phyloP scores from a whole-genome alignment of 1,140 invertebrate species.

The Nylanderia fulva region DNA sequence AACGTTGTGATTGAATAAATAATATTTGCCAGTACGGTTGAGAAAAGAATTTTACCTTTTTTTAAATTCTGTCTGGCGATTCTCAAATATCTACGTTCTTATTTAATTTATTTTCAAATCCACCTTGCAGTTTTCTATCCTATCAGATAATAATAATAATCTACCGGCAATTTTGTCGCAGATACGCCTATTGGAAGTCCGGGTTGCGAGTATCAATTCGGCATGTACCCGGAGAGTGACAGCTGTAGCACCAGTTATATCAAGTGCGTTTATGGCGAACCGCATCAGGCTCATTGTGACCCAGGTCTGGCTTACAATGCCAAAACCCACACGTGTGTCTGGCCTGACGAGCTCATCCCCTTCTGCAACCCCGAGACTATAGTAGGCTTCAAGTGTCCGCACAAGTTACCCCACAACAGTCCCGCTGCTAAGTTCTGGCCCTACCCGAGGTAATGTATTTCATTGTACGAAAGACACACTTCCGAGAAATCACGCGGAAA shows the following conservation, averaged over 20 bases:
- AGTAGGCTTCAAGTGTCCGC: slow-evolving; percentile 94
- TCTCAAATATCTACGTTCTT: no score
- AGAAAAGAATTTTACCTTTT: no score
- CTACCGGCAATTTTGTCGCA: slow-evolving; percentile 77
- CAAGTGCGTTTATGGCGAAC: slow-evolving; percentile 94
- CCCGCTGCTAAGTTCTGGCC: slow-evolving; percentile 95
- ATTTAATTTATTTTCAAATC: background rate
- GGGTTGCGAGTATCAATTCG: slow-evolving; percentile 95
- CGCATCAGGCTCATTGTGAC: slow-evolving; percentile 92
- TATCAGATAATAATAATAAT: background rate
- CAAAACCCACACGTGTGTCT: slow-evolving; percentile 95
- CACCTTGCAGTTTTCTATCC: background rate
- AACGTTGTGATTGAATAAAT: no score
- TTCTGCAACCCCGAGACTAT: slow-evolving; percentile 95
- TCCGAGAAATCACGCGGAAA: slow-evolving; percentile 19
- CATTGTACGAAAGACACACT: background rate
- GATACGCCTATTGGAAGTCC: slow-evolving; percentile 92
- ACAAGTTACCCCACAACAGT: slow-evolving; percentile 92
- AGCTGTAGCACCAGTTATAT: slow-evolving; percentile 94
- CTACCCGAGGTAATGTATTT: slow-evolving; percentile 88
- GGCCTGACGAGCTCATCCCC: slow-evolving; percentile 95
- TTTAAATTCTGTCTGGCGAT: no score
- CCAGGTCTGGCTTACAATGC: slow-evolving; percentile 95
- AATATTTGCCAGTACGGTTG: no score
- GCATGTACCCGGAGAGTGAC: slow-evolving; percentile 92